A percentile compares a stretch with the other conserved stretches of the same genome.
Evolutionary conservation across 2,113 vertebrate species (phyloP).

Genomic region (Burhinus bistriatus): DNA sequence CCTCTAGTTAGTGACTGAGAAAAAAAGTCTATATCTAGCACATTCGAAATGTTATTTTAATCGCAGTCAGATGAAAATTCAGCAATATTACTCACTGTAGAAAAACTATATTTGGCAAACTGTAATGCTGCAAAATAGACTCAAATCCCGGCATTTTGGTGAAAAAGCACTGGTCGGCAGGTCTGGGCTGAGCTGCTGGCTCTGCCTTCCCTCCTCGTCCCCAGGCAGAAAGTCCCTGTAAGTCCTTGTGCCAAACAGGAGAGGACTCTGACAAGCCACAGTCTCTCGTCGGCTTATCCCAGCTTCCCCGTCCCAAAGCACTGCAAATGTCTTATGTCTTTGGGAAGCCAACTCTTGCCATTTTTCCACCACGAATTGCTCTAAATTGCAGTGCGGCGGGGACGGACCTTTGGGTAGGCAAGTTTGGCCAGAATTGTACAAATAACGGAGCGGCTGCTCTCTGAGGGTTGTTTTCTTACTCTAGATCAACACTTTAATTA

Average conservation of each 20-base stretch:
- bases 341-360: no score
- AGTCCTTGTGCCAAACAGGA: not conserved
- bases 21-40: not conserved
- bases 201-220: not conserved
- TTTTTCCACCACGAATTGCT: no score
- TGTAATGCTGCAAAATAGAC: not conserved
- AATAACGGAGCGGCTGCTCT: no score
- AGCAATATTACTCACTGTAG: not conserved
- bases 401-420: no score
- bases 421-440: no score
- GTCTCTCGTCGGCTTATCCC: not conserved
- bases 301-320: not conserved
- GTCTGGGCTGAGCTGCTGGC: not conserved
- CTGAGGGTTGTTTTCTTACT: no score
- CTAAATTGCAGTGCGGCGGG: no score
- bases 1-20: not conserved
- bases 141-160: not conserved
- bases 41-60: not conserved
- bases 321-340: rapidly evolving
- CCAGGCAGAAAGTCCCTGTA: not conserved
- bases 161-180: rapidly evolving
- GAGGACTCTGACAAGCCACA: not conserved
- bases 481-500: no score
- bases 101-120: not conserved
- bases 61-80: not conserved